These are phyloP conservation scores for Palaemon carinicauda DNA, from an alignment of 1,140 invertebrate genomes.

Conservation along the genomic window DNA sequence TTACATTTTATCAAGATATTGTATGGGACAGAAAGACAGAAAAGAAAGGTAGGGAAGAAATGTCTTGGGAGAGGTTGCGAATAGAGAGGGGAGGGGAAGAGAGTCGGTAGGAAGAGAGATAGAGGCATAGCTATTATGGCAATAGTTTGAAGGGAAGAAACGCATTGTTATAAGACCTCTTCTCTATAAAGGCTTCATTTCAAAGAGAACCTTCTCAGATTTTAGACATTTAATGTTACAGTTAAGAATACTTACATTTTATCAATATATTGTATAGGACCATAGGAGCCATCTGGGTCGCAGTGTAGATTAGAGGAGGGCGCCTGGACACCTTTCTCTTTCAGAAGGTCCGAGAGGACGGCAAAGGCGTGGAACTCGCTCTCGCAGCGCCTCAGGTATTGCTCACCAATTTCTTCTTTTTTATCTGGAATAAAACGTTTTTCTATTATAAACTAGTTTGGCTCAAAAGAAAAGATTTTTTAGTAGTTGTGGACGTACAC, in stretches of 20 bases:
- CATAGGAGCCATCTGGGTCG: conserved; percentile 36
- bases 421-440: conserved; percentile 63
- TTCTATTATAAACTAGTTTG: too few relatives aligned
- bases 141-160: too few relatives aligned
- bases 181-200: too few relatives aligned
- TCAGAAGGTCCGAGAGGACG: conserved; percentile 63
- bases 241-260: neutral
- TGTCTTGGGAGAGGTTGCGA: neutral
- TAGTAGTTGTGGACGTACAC: too few relatives aligned
- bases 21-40: too few relatives aligned
- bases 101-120: too few relatives aligned
- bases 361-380: conserved; percentile 67
- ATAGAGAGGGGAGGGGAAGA: too few relatives aligned
- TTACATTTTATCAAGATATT: neutral
- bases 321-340: neutral
- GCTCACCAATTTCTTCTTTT: conserved; percentile 63
- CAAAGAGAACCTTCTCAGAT: too few relatives aligned
- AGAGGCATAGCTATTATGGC: too few relatives aligned
- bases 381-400: conserved; percentile 71
- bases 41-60: neutral
- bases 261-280: neutral
- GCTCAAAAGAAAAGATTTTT: too few relatives aligned
- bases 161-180: too few relatives aligned
- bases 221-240: too few relatives aligned
- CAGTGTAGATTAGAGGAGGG: neutral